Evolutionary conservation across 2,888 invertebrate genomes (phyloP), one percentile per base, ranked within the genome.

Genomic region (Pseudococcus longispinus): DNA sequence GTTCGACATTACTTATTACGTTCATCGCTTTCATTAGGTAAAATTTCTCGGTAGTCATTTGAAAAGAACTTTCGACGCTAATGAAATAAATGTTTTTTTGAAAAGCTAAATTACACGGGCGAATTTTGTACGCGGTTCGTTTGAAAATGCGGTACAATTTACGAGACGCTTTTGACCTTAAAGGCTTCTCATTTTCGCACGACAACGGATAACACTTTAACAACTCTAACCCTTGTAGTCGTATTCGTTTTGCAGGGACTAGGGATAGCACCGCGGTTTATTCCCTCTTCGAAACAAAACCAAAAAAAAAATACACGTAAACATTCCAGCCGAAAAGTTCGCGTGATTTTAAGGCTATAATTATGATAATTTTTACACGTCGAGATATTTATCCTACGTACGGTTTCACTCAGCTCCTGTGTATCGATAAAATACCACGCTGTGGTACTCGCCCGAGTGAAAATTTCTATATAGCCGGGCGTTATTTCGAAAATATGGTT

Each of bases 181-280:
- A 23, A 65, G 65, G 65, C 26, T 65, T 65, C 23, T 26, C 65
- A 65, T 65, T 65, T 26, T 26, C 18, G 51, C 51, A 51, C 51
- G 51, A 65, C 65, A 65, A 26, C 65, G 65, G 13, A 65, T 65
- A 26, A 65, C 65, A 65, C 65, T 65, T 26, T 65, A 65, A 65
- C 65, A 65, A 65, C 26, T 65, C 15, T 26, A 23, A 20, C 60
- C 37, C 37, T 37, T 37, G 37, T 37, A 51, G 13, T 18, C 18
- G 51, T 51, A 51, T 60, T 60, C n/a, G 15, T 60, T 60, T 46
- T 46, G 13, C 44, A 37, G 44, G 3, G 44, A 46, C 44, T 46
- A 46, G 15, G 15, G 13, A 46, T 15, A 46, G 13, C 13, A 46
- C 13, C 44, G 44, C 15, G 13, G 13, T 46, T 15, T 46, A 13